Conservation (phyloP, 2,113 vertebrate species). For the Lamprotornis superbus region DNA sequence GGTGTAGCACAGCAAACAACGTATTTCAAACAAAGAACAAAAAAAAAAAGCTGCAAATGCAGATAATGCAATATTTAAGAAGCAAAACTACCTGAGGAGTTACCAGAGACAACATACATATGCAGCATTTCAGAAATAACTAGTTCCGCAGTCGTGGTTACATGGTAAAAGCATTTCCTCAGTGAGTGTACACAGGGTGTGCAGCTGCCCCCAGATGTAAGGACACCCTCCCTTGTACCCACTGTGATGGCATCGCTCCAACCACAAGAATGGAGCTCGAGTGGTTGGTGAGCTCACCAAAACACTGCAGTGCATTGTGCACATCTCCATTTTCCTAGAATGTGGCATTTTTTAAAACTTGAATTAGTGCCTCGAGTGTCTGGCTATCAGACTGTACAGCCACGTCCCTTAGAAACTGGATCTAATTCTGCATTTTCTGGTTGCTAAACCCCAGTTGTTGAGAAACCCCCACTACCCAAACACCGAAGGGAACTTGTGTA, state of each 20-base stretch:
- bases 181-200: not conserved
- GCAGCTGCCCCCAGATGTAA: not conserved
- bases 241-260: not conserved
- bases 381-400: not conserved
- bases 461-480: not conserved
- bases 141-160: not conserved
- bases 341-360: not conserved
- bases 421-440: not conserved
- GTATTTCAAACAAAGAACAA: not conserved
- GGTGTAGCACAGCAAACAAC: not conserved
- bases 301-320: not conserved
- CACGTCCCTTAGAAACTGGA: not conserved
- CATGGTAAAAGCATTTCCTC: slow-evolving; percentile 31
- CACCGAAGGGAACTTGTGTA: not conserved
- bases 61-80: not conserved
- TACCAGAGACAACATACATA: not conserved
- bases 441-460: not conserved
- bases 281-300: slow-evolving; percentile 12
- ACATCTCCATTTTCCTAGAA: not conserved
- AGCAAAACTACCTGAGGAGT: not conserved
- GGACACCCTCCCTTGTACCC: not conserved
- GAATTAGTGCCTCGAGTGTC: not conserved
- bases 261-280: slow-evolving; percentile 10
- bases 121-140: not conserved
- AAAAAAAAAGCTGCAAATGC: not conserved